phyloP scores from a whole-genome alignment of 2,797 vertebrate species.

The Catamblyrhynchus diadema region DNA sequence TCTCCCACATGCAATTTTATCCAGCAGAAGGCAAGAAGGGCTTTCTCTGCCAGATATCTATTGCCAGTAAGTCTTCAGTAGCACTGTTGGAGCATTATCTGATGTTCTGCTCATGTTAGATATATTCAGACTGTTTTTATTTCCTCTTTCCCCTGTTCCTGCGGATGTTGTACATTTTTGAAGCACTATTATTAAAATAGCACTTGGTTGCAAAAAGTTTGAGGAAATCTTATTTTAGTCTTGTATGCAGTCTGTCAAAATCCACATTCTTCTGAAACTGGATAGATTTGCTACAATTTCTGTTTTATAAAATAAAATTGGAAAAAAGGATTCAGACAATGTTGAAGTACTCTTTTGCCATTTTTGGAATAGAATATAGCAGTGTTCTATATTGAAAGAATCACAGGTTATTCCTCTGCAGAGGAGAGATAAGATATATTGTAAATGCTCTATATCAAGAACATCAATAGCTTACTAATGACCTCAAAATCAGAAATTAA shows the following conservation, averaged over 20 bases:
- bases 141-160: not conserved
- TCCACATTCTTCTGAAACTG: not conserved
- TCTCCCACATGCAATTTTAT: not conserved
- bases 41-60: not conserved
- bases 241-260: not conserved
- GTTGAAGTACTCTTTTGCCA: not conserved
- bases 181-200: not conserved
- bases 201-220: not conserved
- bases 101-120: not conserved
- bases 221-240: not conserved
- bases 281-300: not conserved
- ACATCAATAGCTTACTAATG: not conserved
- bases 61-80: not conserved
- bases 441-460: not conserved
- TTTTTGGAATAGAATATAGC: not conserved
- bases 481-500: conserved; percentile 17
- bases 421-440: not conserved
- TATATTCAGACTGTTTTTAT: not conserved
- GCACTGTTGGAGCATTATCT: not conserved
- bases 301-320: not conserved
- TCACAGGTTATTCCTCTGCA: not conserved
- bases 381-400: not conserved
- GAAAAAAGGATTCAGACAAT: not conserved
- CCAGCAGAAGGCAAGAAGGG: not conserved
- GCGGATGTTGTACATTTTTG: not conserved